phyloP scores from a whole-genome alignment of 2,113 vertebrate genomes.

The Columba janthina region DNA sequence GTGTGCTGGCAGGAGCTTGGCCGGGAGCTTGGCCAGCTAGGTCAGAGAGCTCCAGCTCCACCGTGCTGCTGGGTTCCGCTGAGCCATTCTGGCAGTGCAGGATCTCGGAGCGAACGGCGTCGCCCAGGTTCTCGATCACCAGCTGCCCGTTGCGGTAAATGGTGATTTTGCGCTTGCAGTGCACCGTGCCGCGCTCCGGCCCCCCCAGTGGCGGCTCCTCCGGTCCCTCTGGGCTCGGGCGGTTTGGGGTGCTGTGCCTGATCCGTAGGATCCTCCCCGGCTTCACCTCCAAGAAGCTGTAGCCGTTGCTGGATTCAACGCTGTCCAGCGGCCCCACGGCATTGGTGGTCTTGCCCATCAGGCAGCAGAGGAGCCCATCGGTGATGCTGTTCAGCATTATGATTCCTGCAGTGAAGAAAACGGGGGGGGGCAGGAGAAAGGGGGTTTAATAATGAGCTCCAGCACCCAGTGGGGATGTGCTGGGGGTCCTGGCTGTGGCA shows the following conservation, averaged over 20 bases:
- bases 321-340: slow-evolving; percentile 84
- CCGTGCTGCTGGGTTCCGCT: slow-evolving; percentile 71
- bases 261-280: slow-evolving; percentile 89
- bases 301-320: slow-evolving; percentile 84
- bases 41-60: slow-evolving; percentile 80
- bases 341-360: slow-evolving; percentile 83
- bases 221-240: background rate
- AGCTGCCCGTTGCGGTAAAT: slow-evolving; percentile 91
- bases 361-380: slow-evolving; percentile 89
- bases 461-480: background rate
- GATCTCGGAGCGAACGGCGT: slow-evolving; percentile 75
- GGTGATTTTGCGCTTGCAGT: slow-evolving; percentile 89
- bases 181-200: slow-evolving; percentile 69
- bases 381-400: slow-evolving; percentile 89
- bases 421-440: background rate
- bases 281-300: slow-evolving; percentile 94
- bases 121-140: slow-evolving; percentile 90
- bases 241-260: slow-evolving; percentile 78
- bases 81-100: slow-evolving; percentile 77
- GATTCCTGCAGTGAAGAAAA: slow-evolving; percentile 41
- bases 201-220: slow-evolving; percentile 31
- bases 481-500: background rate
- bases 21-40: background rate
- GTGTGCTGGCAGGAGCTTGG: background rate
- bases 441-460: background rate